These are phyloP conservation scores for Lacanobia wlatinum DNA, from an alignment of 2,888 invertebrate genomes.

Conservation along the genomic window DNA sequence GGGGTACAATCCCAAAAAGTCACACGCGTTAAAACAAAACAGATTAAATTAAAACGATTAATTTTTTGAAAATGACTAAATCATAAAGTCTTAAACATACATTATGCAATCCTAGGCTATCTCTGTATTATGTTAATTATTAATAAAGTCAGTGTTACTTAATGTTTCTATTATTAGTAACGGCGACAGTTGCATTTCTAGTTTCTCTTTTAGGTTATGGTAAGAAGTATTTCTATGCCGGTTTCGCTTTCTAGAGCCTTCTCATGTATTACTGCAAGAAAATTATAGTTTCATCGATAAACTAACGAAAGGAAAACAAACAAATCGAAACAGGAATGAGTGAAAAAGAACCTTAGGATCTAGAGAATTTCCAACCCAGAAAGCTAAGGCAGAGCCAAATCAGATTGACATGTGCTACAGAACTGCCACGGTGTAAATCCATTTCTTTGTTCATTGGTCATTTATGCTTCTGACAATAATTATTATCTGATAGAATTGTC, in stretches of 20 bases:
- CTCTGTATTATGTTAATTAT: background rate
- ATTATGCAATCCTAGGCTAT: too few species aligned
- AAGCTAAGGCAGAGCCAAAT: too few species aligned
- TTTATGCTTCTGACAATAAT: background rate
- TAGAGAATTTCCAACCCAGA: too few species aligned
- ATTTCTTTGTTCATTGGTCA: background rate
- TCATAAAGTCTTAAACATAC: too few species aligned
- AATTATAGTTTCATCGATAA: background rate
- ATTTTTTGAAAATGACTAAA: too few species aligned
- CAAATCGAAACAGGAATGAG: too few species aligned
- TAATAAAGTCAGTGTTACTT: background rate
- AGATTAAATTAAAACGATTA: too few species aligned
- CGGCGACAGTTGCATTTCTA: background rate
- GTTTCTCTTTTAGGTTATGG: slow-evolving; percentile 12
- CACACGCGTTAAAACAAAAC: too few species aligned
- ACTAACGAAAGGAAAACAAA: background rate
- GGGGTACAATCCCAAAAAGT: too few species aligned
- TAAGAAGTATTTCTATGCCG: background rate
- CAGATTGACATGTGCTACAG: too few species aligned
- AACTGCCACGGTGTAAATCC: background rate
- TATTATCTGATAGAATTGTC: background rate
- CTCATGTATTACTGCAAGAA: background rate
- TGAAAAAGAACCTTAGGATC: too few species aligned
- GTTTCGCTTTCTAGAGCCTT: slow-evolving; percentile 17
- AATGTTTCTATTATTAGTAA: slow-evolving; percentile 3